phyloP scores from a whole-genome alignment of 2,113 vertebrate species.

The Alexandromys fortis region DNA sequence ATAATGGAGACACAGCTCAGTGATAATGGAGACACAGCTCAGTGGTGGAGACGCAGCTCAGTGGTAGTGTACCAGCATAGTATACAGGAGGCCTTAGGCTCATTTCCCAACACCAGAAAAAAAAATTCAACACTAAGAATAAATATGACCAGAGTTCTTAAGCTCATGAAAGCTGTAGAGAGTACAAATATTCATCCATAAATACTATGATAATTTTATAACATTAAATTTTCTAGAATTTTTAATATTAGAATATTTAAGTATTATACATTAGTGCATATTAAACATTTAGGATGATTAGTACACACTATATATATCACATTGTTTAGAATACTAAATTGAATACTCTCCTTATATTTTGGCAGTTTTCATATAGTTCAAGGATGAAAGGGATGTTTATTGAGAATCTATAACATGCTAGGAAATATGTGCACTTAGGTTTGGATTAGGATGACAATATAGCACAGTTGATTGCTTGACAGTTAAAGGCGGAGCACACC shows the following conservation, averaged over 20 bases:
- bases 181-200: neutral
- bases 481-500: neutral
- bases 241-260: neutral
- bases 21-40: too few species aligned
- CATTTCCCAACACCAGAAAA: neutral
- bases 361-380: conserved; percentile 4
- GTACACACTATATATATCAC: neutral
- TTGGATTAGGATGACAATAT: neutral
- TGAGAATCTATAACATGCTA: neutral
- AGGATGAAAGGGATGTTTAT: neutral
- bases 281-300: neutral
- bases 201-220: neutral
- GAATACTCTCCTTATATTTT: neutral
- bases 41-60: too few species aligned
- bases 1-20: too few species aligned
- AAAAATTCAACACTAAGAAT: neutral
- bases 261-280: neutral
- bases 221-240: neutral
- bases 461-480: neutral
- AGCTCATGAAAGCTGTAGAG: neutral
- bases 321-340: conserved; percentile 18
- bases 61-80: neutral
- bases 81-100: neutral
- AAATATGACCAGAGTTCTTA: conserved; percentile 28
- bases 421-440: neutral